These are phyloP conservation scores for Apodemia hepburni DNA, from an alignment of 2,888 invertebrate species.

Conservation along the genomic window DNA sequence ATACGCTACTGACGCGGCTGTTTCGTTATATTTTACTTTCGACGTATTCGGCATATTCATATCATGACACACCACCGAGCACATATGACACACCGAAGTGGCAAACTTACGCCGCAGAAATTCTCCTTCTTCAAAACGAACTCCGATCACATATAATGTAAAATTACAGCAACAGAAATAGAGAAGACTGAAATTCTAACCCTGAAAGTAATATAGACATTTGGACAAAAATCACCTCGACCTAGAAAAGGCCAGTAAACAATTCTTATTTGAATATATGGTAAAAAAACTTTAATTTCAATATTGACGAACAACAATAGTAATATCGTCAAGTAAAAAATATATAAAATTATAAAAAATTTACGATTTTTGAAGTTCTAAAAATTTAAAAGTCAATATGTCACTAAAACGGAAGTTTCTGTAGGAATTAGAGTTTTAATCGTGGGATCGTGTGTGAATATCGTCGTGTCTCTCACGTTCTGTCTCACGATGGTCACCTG, in stretches of 20 bases:
- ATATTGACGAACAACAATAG: slow-evolving; percentile 71
- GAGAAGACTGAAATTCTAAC: background rate
- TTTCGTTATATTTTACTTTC: no score
- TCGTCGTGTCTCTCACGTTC: slow-evolving; percentile 70
- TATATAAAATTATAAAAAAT: slow-evolving; percentile 58
- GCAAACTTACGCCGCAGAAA: no score
- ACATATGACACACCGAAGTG: no score
- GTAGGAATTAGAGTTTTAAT: slow-evolving; percentile 35
- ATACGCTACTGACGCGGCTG: no score
- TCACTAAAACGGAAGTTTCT: slow-evolving; percentile 25
- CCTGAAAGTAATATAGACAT: background rate
- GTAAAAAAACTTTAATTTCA: slow-evolving; percentile 55
- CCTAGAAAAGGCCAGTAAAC: background rate
- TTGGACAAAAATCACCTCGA: background rate
- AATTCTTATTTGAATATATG: slow-evolving; percentile 15
- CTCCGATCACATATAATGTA: no score
- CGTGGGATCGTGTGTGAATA: slow-evolving; percentile 65
- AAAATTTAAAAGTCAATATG: slow-evolving; percentile 44
- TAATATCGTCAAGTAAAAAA: slow-evolving; percentile 68
- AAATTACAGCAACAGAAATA: background rate
- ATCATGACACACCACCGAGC: no score
- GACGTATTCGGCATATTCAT: no score
- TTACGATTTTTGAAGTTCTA: slow-evolving; percentile 58
- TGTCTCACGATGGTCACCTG: slow-evolving; percentile 68
- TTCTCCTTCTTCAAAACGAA: no score